phyloP scores from a whole-genome alignment of 2,888 invertebrate genomes.

The Resseliella maxima region DNA sequence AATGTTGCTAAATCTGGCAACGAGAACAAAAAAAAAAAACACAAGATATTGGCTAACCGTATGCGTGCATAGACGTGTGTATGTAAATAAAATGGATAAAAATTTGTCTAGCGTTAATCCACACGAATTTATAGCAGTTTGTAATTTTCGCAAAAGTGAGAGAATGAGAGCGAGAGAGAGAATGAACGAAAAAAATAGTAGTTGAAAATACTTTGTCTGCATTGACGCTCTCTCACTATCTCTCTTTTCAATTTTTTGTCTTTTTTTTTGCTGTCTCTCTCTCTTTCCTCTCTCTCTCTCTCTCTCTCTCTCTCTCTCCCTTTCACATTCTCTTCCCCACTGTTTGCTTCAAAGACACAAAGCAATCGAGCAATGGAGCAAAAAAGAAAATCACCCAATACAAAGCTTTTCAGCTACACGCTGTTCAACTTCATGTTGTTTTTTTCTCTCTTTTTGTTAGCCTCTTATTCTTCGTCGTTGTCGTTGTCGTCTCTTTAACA shows the following conservation, averaged over 20 bases:
- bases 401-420: conserved; percentile 22
- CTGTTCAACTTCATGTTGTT: conserved; percentile 7
- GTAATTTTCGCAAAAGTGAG: conserved; percentile 52
- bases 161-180: no score
- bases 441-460: neutral
- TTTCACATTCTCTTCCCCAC: neutral
- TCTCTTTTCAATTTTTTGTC: no score
- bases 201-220: neutral
- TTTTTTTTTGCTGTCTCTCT: neutral
- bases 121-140: conserved; percentile 33
- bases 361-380: neutral
- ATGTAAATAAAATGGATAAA: conserved; percentile 54
- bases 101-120: conserved; percentile 54
- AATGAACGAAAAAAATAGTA: neutral
- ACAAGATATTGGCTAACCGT: neutral
- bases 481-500: neutral
- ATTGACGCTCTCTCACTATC: neutral
- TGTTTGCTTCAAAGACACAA: conserved; percentile 1
- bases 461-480: neutral
- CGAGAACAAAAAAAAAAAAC: neutral
- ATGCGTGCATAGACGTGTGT: neutral
- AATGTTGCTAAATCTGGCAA: conserved; percentile 9
- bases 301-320: no score
- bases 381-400: neutral
- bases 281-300: no score